Base-by-base conservation (phyloP, 1,140 invertebrate species). In the Eulimnadia texana region DNA sequence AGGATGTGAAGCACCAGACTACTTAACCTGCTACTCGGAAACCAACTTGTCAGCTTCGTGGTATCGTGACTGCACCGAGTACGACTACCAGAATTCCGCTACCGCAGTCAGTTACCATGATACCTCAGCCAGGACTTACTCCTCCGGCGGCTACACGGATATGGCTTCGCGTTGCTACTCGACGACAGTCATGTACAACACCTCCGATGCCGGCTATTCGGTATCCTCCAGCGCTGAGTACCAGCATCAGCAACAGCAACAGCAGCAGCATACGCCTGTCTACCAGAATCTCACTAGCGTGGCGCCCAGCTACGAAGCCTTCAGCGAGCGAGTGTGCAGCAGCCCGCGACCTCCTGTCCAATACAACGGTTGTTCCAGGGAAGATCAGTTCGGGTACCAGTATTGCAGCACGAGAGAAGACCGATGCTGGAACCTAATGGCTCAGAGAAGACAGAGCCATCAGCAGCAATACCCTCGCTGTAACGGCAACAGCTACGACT, bases 321-420 rank as follows among this genome's bases (percentile, higher is more conserved):
- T 27, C 27, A 29, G 22, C 55, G 60, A 61, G 50, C 60, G 60
- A 3, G 60, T 61, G 20, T 61, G 52, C 60, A 61, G 51, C 60
- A 61, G 60, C 29, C 60, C 60, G 13, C 60, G 60, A 3, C 60
- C 60, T 10, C 53, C 27, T 2, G 52, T 54, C 60, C 60, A 61
- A 23, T 29, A 52, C 55, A 33, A 33, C 55, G 52, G 52, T 24
- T 42, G 33, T 42, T 42, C 33, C 6, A 27, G 55, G 3, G 55
- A 57, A 33, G 55, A 57, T 13, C 51, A 50, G 2, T 10, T 29
- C 19, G 60, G 53, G 13, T 54, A 61, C 29, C 53, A 52, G 28
- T 61, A 61, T 49, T 33, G 23, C 11, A 61, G 24, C 28, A 53
- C 51, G 50, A 51, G 29, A n/a, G 51, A 61, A 20, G 60, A 61